Evolutionary conservation across 2,888 invertebrate species (phyloP), one percentile per base, ranked within the genome.

Genomic region (Hirtodrosophila cameraria): DNA sequence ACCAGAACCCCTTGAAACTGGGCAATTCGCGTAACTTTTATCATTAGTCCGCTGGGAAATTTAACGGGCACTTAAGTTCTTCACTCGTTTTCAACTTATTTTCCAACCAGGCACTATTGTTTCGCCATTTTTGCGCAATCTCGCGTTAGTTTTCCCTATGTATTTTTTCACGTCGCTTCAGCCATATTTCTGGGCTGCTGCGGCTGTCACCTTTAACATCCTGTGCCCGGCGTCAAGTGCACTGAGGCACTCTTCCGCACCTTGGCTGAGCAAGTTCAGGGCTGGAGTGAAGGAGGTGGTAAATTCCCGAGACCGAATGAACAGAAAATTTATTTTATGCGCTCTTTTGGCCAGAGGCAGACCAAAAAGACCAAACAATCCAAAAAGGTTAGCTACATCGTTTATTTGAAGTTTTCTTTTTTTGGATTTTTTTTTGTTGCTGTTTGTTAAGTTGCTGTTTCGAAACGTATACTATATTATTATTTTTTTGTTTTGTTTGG

Each of bases 1-100:
- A 8, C n/a, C 9, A 8, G 9, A 11, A 20, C 1, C n/a, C 41
- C 54, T 43, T 38, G 48, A 33, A 55, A 49, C 39, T 61, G 43
- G 54, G 49, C 55, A 64, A 70, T 64, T 60, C 75, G 67, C 67
- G 74, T 72, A 88, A 87, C 82, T 87, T 88, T 88, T 87, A 88
- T 88, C 89, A 89, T 88, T 88, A 89, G 88, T 78, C 88, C 89
- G 78, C 50, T 88, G 89, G 88, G 88, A 88, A 88, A 89, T 88
- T 88, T 88, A 88, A 87, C 87, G 88, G 87, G 83, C 83, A 88
- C 86, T 88, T 88, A 85, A 88, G 79, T 87, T 83, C 78, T 71
- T 71, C 68, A 73, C 69, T 87, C 80, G 75, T 45, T 81, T 71
- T 70, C 71, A 68, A 72, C 72, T 75, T 83, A 55, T 60, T 73